phyloP scores from a whole-genome alignment of 1,140 invertebrate genomes.

The Bicyclus anynana region DNA sequence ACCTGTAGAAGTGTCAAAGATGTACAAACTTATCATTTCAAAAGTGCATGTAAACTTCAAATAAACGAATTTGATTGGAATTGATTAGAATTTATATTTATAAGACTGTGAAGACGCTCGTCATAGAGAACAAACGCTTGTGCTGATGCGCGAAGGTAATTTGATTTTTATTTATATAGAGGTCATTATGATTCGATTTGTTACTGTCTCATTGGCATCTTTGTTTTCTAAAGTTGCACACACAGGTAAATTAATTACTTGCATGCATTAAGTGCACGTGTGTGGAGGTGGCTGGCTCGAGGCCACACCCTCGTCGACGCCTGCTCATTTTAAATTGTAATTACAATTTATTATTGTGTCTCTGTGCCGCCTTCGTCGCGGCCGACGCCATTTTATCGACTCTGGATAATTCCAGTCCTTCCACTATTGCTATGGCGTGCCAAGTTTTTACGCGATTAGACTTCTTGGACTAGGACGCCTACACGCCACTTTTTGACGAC shows the following conservation, averaged over 20 bases:
- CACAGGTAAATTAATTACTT: conserved; percentile 56
- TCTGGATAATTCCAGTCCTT: conserved; percentile 37
- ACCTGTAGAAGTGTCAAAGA: no score
- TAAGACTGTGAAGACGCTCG: no score
- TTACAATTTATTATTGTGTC: conserved; percentile 77
- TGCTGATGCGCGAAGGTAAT: neutral
- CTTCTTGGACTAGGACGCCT: no score
- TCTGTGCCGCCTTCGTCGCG: conserved; percentile 70
- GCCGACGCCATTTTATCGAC: conserved; percentile 72
- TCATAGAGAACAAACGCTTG: neutral
- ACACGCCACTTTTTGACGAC: no score
- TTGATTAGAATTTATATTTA: no score
- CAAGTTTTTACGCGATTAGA: neutral
- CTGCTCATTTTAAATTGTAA: conserved; percentile 77
- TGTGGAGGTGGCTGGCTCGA: conserved; percentile 60
- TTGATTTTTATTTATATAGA: conserved; percentile 7
- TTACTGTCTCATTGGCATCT: conserved; percentile 27
- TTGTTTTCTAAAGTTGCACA: conserved; percentile 32
- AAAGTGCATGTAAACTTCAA: no score
- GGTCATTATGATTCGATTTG: conserved; percentile 19
- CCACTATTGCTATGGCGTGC: neutral
- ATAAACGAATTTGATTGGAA: no score
- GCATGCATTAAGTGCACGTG: conserved; percentile 63
- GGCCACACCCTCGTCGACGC: conserved; percentile 68
- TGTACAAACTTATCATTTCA: no score